Conservation (phyloP, 2,888 invertebrate species). For the Drosophila eohydei region DNA sequence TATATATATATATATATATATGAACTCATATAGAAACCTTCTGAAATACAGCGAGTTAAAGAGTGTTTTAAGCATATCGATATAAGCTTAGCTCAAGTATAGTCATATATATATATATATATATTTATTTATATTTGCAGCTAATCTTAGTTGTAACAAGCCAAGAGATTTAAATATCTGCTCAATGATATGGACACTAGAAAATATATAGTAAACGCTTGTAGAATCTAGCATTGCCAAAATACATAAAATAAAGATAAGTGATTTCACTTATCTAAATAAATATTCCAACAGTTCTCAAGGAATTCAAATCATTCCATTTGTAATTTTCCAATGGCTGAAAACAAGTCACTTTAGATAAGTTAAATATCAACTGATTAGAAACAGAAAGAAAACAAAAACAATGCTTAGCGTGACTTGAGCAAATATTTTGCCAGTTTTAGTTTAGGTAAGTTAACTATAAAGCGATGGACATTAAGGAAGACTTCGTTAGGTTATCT, state of each 20-base stretch:
- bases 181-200: not conserved
- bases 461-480: not conserved
- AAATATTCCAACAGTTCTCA: not conserved
- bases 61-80: not conserved
- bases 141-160: not conserved
- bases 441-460: not conserved
- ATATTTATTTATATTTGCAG: not conserved
- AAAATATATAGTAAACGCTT: not conserved
- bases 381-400: not conserved
- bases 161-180: not conserved
- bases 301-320: not conserved
- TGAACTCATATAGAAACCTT: not conserved
- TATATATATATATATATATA: too few relatives aligned
- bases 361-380: not conserved
- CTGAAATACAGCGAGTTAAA: not conserved
- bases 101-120: too few relatives aligned
- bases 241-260: not conserved
- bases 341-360: not conserved
- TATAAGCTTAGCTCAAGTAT: too few relatives aligned
- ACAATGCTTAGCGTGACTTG: not conserved
- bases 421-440: not conserved
- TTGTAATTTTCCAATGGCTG: constrained; percentile 1
- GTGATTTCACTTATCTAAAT: not conserved
- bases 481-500: not conserved
- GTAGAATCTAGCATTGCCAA: not conserved